phyloP scores from a whole-genome alignment of 2,888 invertebrate species.

The Polyommatus iphigenia region DNA sequence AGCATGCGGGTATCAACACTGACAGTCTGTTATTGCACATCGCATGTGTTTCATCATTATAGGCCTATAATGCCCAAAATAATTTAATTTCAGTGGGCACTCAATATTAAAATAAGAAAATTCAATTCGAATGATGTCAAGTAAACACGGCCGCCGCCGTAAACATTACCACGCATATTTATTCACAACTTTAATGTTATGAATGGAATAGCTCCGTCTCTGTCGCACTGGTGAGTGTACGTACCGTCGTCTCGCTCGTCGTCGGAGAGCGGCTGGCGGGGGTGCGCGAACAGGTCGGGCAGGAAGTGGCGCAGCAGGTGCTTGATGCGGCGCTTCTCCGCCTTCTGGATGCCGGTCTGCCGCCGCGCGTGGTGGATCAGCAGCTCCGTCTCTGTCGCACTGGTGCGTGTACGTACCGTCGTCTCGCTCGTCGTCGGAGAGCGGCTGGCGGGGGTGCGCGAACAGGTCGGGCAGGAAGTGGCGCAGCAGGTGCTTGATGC shows the following conservation, averaged over 20 bases:
- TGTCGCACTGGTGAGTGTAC: conserved; percentile 38
- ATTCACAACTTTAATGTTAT: not conserved
- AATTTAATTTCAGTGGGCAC: not conserved
- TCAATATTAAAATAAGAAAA: not conserved
- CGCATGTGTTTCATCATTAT: conserved; percentile 59
- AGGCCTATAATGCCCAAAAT: not conserved
- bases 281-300: conserved; percentile 95
- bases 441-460: conserved; percentile 92
- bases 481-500: conserved; percentile 94
- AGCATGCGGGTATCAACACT: conserved; percentile 66
- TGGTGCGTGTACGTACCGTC: conserved; percentile 77
- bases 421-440: conserved; percentile 95
- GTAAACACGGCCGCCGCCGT: not conserved
- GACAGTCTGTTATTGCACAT: conserved; percentile 59
- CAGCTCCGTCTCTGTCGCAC: conserved; percentile 4
- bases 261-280: conserved; percentile 94
- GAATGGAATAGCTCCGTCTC: conserved; percentile 5
- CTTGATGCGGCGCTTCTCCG: conserved; percentile 97
- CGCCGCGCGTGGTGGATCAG: conserved; percentile 98
- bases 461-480: conserved; percentile 97
- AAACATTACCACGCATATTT: not conserved
- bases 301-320: conserved; percentile 93
- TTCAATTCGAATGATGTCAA: not conserved
- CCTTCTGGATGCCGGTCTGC: conserved; percentile 96
- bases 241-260: conserved; percentile 92